Evolutionary conservation across 2,888 invertebrate species (phyloP).

Genomic region (Hypsopygia costalis): DNA sequence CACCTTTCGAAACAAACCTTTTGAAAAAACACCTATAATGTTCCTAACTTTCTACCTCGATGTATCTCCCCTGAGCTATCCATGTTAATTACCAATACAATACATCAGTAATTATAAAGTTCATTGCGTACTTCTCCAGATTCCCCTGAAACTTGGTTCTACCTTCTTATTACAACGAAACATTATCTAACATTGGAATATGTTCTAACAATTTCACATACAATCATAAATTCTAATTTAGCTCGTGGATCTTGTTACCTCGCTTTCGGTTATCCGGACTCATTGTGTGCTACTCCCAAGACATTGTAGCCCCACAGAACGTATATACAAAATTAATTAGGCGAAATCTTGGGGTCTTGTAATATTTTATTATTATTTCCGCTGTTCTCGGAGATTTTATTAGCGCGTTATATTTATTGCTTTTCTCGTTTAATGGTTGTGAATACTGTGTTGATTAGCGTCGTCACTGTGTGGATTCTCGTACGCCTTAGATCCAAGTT

Average conservation of each 20-base stretch:
- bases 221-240: constrained; percentile 80
- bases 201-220: constrained; percentile 75
- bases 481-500: constrained; percentile 51
- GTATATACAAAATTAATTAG: constrained; percentile 79
- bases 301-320: constrained; percentile 56
- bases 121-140: constrained; percentile 38
- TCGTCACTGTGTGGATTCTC: constrained; percentile 54
- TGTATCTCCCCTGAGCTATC: constrained; percentile 6
- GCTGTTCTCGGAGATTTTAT: constrained; percentile 68
- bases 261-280: constrained; percentile 66
- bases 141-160: constrained; percentile 46
- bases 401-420: constrained; percentile 73
- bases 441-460: constrained; percentile 73
- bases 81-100: constrained; percentile 25
- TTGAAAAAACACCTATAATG: too few relatives aligned
- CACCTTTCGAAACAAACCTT: too few relatives aligned
- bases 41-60: too few relatives aligned
- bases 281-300: constrained; percentile 76
- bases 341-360: constrained; percentile 72
- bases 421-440: constrained; percentile 66
- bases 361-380: constrained; percentile 79
- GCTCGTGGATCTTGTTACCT: constrained; percentile 71
- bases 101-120: constrained; percentile 47
- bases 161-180: constrained; percentile 47
- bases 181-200: constrained; percentile 62